A percentile compares a stretch with the other conserved stretches of the same genome.
Evolutionary conservation across 2,888 invertebrate genomes (phyloP).

Genomic region (Tridacna crocea): DNA sequence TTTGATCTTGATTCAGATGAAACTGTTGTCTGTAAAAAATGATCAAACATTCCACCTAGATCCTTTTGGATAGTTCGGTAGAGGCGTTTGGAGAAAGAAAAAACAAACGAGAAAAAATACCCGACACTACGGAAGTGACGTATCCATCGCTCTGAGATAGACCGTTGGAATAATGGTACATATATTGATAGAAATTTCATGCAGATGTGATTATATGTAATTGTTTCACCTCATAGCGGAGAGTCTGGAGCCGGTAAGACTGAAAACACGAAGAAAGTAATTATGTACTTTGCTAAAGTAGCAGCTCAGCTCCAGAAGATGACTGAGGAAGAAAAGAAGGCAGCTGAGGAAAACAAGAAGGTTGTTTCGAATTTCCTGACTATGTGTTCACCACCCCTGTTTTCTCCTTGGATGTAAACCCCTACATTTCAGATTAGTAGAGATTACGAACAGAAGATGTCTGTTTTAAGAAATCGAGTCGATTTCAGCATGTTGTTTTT

Average conservation of each 20-base stretch:
- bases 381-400: constrained; percentile 9
- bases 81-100: no score
- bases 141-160: background rate
- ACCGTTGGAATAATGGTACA: background rate
- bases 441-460: background rate
- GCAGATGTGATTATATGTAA: background rate
- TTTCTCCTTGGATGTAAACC: constrained; percentile 6
- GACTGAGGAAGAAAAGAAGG: constrained; percentile 67
- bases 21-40: no score
- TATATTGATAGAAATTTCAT: background rate
- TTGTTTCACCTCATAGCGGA: constrained; percentile 87
- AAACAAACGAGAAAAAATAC: no score
- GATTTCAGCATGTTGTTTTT: background rate
- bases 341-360: constrained; percentile 65
- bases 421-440: constrained; percentile 9
- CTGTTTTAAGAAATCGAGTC: background rate
- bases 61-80: no score
- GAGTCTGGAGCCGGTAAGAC: constrained; percentile 99
- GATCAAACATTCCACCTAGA: background rate
- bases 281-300: constrained; percentile 94
- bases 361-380: constrained; percentile 52
- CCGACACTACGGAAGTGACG: no score
- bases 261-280: constrained; percentile 99
- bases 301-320: constrained; percentile 89
- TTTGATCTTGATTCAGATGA: no score